These are phyloP conservation scores for Lasioglossum leucozonium DNA, from an alignment of 2,888 invertebrate species.

Conservation along the genomic window DNA sequence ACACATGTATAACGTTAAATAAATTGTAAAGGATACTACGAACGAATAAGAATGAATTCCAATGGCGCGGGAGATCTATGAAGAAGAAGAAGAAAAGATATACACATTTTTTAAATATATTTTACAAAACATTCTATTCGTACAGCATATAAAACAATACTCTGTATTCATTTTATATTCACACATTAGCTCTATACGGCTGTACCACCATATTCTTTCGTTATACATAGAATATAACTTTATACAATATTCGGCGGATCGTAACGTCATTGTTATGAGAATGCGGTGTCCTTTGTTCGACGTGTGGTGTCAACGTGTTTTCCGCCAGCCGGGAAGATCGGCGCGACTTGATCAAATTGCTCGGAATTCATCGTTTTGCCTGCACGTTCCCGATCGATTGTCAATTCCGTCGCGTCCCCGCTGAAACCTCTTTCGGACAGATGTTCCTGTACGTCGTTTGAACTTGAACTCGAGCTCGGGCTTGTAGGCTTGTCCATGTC, in stretches of 20 bases:
- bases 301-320: slow-evolving; percentile 60
- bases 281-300: slow-evolving; percentile 73
- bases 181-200: slow-evolving; percentile 83
- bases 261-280: slow-evolving; percentile 76
- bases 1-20: background rate
- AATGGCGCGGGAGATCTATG: background rate
- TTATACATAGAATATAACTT: slow-evolving; percentile 74
- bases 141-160: slow-evolving; percentile 85
- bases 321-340: slow-evolving; percentile 50
- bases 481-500: slow-evolving; percentile 29
- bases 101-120: slow-evolving; percentile 82
- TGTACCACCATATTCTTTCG: slow-evolving; percentile 77
- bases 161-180: slow-evolving; percentile 84
- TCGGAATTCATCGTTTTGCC: slow-evolving; percentile 73
- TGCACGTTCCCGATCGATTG: slow-evolving; percentile 75
- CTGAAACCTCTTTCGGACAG: slow-evolving; percentile 72
- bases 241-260: slow-evolving; percentile 82
- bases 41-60: background rate
- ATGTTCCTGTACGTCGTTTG: slow-evolving; percentile 67
- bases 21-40: background rate
- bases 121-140: slow-evolving; percentile 85
- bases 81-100: slow-evolving; percentile 50
- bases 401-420: slow-evolving; percentile 78
- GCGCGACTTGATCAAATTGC: slow-evolving; percentile 71
- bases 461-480: slow-evolving; percentile 45